phyloP scores from a whole-genome alignment of 92 coral and sea anemone species.

The Metridium senile region DNA sequence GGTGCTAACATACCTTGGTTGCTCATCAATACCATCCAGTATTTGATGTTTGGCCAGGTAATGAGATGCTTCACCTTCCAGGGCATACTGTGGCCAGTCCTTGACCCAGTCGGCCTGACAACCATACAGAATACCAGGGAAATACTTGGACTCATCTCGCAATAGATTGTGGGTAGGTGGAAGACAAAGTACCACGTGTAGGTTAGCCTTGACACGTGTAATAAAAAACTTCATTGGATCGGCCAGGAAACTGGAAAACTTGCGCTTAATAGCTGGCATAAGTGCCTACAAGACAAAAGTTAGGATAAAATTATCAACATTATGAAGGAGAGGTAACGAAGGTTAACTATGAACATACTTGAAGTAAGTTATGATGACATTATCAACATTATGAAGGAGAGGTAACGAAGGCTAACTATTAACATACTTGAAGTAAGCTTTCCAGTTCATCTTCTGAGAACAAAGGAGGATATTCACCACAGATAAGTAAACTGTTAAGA shows the following conservation, averaged over 20 bases:
- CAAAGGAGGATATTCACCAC: slow-evolving; percentile 95
- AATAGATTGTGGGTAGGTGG: slow-evolving; percentile 91
- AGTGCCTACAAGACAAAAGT: slow-evolving; percentile 71
- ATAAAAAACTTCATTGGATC: slow-evolving; percentile 99
- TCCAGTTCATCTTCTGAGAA: slow-evolving; percentile 96
- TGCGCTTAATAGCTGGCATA: slow-evolving; percentile 98
- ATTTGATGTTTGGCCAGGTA: slow-evolving; percentile 78
- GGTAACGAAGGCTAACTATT: too few species aligned
- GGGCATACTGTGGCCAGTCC: slow-evolving; percentile 95
- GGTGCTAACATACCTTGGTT: slow-evolving; percentile 58
- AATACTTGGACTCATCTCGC: slow-evolving; percentile 53
- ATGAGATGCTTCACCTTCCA: slow-evolving; percentile 92
- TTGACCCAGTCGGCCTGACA: slow-evolving; percentile 93
- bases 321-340: too few species aligned
- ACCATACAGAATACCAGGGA: slow-evolving; percentile 91
- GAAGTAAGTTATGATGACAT: slow-evolving; percentile 68
- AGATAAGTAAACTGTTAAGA: slow-evolving; percentile 87
- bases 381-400: too few species aligned
- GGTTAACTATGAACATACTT: neutral
- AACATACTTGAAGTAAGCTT: slow-evolving; percentile 87
- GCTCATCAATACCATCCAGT: slow-evolving; percentile 73
- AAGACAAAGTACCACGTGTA: slow-evolving; percentile 87
- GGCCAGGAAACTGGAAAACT: slow-evolving; percentile 94
- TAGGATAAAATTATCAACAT: slow-evolving; percentile 16
- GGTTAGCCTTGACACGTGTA: slow-evolving; percentile 95